Evolutionary conservation across 2,113 vertebrate species (phyloP).

Genomic region (Tupaia tana): DNA sequence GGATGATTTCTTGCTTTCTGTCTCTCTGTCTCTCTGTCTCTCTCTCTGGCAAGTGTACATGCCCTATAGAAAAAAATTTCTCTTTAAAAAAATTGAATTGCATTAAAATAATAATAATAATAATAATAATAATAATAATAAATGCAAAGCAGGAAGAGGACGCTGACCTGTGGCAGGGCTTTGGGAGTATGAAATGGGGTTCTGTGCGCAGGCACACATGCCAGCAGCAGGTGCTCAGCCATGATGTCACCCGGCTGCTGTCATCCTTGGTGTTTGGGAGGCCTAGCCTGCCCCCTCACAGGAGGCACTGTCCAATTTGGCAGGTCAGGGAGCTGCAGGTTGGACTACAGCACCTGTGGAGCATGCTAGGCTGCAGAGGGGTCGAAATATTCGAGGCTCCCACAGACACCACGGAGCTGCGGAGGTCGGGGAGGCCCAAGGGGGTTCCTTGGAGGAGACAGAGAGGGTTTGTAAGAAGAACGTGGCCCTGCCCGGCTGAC

Average conservation of each 20-base stretch:
- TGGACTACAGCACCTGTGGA: not conserved
- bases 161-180: not conserved
- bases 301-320: too few relatives aligned
- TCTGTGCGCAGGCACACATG: too few relatives aligned
- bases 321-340: not conserved
- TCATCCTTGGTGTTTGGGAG: not conserved
- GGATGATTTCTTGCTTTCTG: too few relatives aligned
- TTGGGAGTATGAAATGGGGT: not conserved
- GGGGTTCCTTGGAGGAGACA: not conserved
- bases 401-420: accelerated
- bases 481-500: slow-evolving; percentile 28
- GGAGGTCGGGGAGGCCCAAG: not conserved
- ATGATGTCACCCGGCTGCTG: accelerated
- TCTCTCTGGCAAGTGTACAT: too few relatives aligned
- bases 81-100: too few relatives aligned
- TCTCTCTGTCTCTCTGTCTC: too few relatives aligned
- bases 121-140: too few relatives aligned
- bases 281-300: not conserved
- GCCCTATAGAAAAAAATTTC: too few relatives aligned
- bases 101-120: too few relatives aligned
- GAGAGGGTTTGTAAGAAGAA: not conserved
- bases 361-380: not conserved
- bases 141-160: not conserved
- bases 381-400: too few relatives aligned
- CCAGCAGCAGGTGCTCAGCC: not conserved